phyloP scores from a whole-genome alignment of 2,888 invertebrate species.

The Endomychus coccineus region DNA sequence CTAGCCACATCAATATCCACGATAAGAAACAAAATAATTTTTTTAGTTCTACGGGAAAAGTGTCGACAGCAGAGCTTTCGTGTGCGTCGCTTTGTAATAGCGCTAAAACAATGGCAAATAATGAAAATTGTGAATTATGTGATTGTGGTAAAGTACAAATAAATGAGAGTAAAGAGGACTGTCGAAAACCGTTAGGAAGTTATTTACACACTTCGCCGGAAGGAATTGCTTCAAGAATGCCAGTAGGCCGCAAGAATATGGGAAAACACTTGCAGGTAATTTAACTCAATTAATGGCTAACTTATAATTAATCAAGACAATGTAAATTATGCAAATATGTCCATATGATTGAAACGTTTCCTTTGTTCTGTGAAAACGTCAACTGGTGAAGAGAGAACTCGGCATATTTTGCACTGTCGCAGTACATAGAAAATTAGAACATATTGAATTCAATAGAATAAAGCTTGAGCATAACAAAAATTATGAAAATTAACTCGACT shows the following conservation, averaged over 20 bases:
- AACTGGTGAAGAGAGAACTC: too few species aligned
- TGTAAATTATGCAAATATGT: too few species aligned
- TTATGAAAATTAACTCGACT: too few species aligned
- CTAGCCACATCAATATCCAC: constrained; percentile 20
- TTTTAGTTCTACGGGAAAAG: constrained; percentile 19
- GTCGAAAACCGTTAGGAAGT: constrained; percentile 37
- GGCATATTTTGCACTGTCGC: too few species aligned
- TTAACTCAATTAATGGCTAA: constrained; percentile 5
- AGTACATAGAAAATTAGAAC: too few species aligned
- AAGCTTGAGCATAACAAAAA: too few species aligned
- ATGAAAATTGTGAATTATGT: constrained; percentile 17
- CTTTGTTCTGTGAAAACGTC: too few species aligned
- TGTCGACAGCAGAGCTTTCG: not conserved
- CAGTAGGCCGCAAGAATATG: constrained; percentile 39
- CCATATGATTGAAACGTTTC: too few species aligned
- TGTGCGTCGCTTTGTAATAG: not conserved
- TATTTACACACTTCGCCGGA: constrained; percentile 39
- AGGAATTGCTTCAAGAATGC: constrained; percentile 41
- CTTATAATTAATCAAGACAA: not conserved
- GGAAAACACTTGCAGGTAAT: constrained; percentile 41
- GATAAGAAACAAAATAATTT: constrained; percentile 8
- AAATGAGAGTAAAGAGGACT: constrained; percentile 4
- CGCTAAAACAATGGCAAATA: constrained; percentile 11
- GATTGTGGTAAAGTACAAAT: too few species aligned
- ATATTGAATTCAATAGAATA: too few species aligned